A percentile compares a stretch with the other conserved stretches of the same genome.
Evolutionary conservation across 2,888 invertebrate genomes (phyloP).

Genomic region (Eutolmus rufibarbis): DNA sequence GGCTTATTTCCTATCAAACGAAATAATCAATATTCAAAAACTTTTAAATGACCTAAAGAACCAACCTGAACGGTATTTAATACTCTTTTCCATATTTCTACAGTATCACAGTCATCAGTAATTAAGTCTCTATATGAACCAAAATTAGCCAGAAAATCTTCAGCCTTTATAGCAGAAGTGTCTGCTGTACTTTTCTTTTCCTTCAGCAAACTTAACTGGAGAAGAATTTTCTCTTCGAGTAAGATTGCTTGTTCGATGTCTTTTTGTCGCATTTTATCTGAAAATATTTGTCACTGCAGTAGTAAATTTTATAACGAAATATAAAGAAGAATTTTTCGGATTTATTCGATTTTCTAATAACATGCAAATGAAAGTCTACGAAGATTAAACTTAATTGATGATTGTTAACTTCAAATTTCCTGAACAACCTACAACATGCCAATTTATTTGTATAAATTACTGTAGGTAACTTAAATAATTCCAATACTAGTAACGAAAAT

Average conservation of each 20-base stretch:
- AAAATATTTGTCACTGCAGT: conserved; percentile 29
- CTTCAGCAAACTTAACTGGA: conserved; percentile 78
- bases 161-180: conserved; percentile 54
- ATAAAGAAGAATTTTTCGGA: neutral
- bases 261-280: conserved; percentile 85
- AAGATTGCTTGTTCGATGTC: conserved; percentile 86
- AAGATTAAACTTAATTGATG: neutral
- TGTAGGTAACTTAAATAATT: neutral
- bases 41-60: neutral
- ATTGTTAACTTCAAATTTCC: neutral
- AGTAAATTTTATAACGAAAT: neutral
- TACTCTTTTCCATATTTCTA: conserved; percentile 84
- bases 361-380: neutral
- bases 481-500: neutral
- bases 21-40: neutral
- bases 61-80: conserved; percentile 58
- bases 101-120: conserved; percentile 78
- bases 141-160: conserved; percentile 60
- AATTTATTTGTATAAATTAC: neutral
- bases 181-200: conserved; percentile 68
- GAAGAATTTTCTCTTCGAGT: conserved; percentile 86
- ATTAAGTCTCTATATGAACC: conserved; percentile 75
- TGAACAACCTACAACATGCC: neutral
- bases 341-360: neutral
- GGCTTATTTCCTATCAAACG: conserved; percentile 71